phyloP scores from a whole-genome alignment of 1,140 invertebrate species.

The Orchesella cincta region DNA sequence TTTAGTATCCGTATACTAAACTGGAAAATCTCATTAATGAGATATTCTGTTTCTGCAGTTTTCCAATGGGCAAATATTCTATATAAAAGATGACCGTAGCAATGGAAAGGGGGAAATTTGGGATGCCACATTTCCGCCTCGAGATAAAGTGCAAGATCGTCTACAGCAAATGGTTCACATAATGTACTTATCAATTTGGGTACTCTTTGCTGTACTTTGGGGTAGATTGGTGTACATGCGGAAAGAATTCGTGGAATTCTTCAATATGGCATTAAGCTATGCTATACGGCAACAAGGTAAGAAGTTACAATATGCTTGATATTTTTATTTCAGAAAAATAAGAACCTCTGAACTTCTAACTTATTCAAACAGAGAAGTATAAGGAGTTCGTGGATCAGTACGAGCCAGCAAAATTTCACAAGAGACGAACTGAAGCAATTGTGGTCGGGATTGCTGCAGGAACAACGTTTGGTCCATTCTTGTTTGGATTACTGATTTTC shows the following conservation, averaged over 20 bases:
- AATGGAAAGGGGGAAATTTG: background rate
- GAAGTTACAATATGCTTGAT: too few relatives aligned
- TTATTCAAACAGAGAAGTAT: background rate
- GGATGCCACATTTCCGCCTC: background rate
- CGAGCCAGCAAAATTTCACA: background rate
- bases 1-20: too few relatives aligned
- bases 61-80: background rate
- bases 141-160: background rate
- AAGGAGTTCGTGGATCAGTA: background rate
- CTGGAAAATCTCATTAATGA: too few relatives aligned
- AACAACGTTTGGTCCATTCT: background rate
- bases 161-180: background rate
- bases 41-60: background rate
- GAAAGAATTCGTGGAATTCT: background rate
- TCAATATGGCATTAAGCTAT: too few relatives aligned
- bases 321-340: too few relatives aligned
- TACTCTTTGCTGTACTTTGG: background rate
- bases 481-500: background rate
- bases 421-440: background rate
- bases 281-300: too few relatives aligned
- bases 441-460: background rate
- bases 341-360: too few relatives aligned
- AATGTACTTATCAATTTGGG: background rate
- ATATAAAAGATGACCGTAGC: background rate
- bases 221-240: background rate